Evolutionary conservation across 2,797 vertebrate genomes (phyloP), one percentile per base, ranked within the genome.

Genomic region (Coilia nasus): DNA sequence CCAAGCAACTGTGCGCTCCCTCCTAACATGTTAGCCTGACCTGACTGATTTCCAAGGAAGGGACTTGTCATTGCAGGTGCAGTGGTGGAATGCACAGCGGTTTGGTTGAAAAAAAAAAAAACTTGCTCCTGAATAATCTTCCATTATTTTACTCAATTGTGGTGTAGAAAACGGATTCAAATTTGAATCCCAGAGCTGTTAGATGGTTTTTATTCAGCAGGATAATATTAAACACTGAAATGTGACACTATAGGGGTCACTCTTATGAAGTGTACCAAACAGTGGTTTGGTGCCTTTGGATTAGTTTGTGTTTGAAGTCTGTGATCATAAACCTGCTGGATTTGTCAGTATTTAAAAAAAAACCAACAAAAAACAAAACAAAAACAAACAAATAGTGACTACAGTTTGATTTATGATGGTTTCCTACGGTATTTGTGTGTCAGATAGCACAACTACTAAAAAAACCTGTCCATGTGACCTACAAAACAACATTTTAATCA

Each of bases 61-160:
- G 62, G 25, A 67, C 23, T 67, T 31, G 64, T 71, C 28, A 71
- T 35, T 10, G 25, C 35, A n/a, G 35, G 71, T 7, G 6, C 19
- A 78, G 21, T 78, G 31, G 35, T 90, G 90, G 90, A 83, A 87
- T 85, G 89, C 90, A 71, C 81, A 87, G 89, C 88, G 91, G 89
- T 89, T 84, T 93, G 71, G 85, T 88, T 87, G 60, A 87, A 83
- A 50, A 90, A 82, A 59, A 86, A 86, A 25, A 82, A 50, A 90
- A 90, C 92, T 86, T 50, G 90, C 91, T 92, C 89, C 14, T 82
- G 54, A 56, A 50, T 78, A 17, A 56, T 80, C 41, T 83, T 57
- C 85, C 81, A 90, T 93, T 93, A 17, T 31, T 56, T 62, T 44
- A 71, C 17, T n/a, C 25, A 82, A 62, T 44, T 47, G 19, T 83